Conservation (phyloP, 2,113 vertebrate species). For the Pseudopodoces humilis region DNA sequence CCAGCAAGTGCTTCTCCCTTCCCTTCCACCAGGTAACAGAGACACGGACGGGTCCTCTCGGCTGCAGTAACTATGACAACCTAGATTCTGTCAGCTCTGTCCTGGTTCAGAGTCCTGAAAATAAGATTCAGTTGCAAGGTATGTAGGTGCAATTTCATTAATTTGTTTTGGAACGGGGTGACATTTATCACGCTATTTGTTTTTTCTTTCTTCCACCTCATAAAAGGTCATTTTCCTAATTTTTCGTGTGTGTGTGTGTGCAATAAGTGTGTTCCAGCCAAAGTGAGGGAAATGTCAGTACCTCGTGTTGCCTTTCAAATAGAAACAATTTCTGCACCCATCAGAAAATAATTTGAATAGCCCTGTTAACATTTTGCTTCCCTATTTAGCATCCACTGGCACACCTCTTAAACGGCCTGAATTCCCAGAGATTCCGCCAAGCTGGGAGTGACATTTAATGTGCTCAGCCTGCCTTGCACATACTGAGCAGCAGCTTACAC, state of each 20-base stretch:
- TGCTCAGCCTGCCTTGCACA: neutral
- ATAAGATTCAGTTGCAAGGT: constrained; percentile 99
- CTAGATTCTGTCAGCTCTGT: constrained; percentile 98
- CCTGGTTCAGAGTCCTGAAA: constrained; percentile 97
- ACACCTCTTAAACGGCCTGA: neutral
- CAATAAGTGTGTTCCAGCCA: neutral
- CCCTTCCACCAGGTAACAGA: constrained; percentile 87
- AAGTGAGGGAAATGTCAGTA: neutral
- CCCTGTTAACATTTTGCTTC: neutral
- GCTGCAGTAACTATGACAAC: constrained; percentile 99
- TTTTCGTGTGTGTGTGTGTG: neutral
- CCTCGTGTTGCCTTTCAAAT: neutral
- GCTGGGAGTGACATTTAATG: neutral
- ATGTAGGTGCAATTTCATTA: constrained; percentile 64
- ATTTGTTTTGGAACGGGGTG: neutral
- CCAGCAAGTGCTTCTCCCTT: constrained; percentile 27
- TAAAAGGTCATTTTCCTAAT: constrained; percentile 20
- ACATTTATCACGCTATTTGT: neutral
- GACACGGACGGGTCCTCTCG: constrained; percentile 94
- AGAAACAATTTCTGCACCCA: neutral
- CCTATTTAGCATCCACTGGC: neutral
- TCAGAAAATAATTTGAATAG: neutral
- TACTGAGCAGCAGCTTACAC: neutral
- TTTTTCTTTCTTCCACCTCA: neutral
- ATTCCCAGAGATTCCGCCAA: neutral